Conservation (phyloP, 2,888 invertebrate genomes). For the Tetragonula carbonaria region DNA sequence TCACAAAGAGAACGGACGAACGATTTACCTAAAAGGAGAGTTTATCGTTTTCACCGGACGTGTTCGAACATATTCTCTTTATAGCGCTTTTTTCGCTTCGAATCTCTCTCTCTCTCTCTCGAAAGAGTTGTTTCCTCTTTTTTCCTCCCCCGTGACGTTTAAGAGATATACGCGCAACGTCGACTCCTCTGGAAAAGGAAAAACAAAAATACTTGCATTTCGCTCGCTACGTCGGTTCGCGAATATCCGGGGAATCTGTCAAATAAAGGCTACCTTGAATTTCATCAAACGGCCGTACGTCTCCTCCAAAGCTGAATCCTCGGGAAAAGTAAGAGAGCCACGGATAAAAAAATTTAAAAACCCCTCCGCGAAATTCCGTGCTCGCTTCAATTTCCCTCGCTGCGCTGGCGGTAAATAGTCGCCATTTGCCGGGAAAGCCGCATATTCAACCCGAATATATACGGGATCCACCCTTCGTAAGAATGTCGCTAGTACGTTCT, state of each 20-base stretch:
- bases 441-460: background rate
- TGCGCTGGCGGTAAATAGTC: background rate
- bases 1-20: too few relatives aligned
- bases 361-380: background rate
- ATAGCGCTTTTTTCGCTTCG: too few relatives aligned
- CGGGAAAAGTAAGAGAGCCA: background rate
- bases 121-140: too few relatives aligned
- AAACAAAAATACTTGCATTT: background rate
- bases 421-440: background rate
- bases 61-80: too few relatives aligned
- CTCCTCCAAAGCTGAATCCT: background rate
- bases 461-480: background rate
- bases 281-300: background rate
- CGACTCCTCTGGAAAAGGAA: background rate
- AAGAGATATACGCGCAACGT: background rate
- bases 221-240: background rate
- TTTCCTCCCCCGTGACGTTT: too few relatives aligned
- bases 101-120: too few relatives aligned
- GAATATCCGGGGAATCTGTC: background rate
- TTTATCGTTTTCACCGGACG: too few relatives aligned
- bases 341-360: background rate
- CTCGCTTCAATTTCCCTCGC: background rate
- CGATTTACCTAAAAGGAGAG: too few relatives aligned
- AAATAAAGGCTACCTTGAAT: background rate
- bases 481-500: background rate